phyloP scores from a whole-genome alignment of 2,113 vertebrate species.

The Shinisaurus crocodilurus region DNA sequence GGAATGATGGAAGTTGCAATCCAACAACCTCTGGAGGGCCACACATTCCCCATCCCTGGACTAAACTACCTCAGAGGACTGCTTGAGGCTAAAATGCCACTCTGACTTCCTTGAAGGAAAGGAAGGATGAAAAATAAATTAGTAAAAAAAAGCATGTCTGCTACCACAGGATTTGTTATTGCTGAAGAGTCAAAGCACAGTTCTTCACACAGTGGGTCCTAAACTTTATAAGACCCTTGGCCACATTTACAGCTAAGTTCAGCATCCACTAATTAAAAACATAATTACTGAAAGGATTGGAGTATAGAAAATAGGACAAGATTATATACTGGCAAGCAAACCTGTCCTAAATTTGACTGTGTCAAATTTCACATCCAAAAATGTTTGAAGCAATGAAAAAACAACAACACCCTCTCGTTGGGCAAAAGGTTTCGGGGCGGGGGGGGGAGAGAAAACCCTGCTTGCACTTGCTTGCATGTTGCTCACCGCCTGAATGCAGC shows the following conservation, averaged over 20 bases:
- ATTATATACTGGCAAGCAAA: background rate
- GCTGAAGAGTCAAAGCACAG: background rate
- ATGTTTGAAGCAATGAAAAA: background rate
- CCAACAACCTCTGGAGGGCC: too few species aligned
- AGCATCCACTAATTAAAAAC: conserved; percentile 27
- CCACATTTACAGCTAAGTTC: conserved; percentile 45
- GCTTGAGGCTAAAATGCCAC: background rate
- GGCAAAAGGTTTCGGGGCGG: background rate
- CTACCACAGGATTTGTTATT: background rate
- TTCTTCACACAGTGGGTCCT: background rate
- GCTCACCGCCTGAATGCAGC: background rate
- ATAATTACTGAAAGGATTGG: conserved; percentile 28
- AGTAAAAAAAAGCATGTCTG: background rate
- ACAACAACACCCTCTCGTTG: background rate
- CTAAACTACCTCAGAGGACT: background rate
- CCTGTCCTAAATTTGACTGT: background rate
- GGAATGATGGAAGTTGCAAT: too few species aligned
- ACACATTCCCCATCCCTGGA: too few species aligned
- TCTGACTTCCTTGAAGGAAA: background rate
- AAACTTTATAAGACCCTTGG: background rate
- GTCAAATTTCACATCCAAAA: background rate
- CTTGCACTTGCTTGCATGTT: background rate
- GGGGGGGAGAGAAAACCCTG: background rate
- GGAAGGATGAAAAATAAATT: background rate
- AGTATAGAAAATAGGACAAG: background rate